Evolutionary conservation across 2,113 vertebrate genomes (phyloP).

Genomic region (Atractosteus spatula): DNA sequence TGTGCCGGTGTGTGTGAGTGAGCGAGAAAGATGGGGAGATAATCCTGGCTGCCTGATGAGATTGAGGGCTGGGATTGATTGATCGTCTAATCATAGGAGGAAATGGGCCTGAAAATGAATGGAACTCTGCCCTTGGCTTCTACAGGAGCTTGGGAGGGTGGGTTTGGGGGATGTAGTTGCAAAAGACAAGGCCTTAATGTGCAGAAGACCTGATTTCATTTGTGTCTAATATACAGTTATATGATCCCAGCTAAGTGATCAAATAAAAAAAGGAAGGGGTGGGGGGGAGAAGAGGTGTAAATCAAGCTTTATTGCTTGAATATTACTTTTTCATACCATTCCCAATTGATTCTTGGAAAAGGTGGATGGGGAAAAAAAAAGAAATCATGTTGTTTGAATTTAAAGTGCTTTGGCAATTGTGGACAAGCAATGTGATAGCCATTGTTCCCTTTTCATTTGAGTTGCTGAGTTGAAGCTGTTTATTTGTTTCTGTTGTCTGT

Average conservation of each 20-base stretch:
- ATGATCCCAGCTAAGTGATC: conserved; percentile 77
- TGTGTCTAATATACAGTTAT: conserved; percentile 81
- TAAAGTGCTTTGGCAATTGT: conserved; percentile 43
- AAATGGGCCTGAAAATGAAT: conserved; percentile 85
- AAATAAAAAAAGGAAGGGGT: conserved; percentile 69
- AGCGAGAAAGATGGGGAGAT: conserved; percentile 72
- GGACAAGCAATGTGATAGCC: conserved; percentile 32
- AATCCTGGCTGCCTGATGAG: conserved; percentile 79
- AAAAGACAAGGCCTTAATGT: conserved; percentile 76
- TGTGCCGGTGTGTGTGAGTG: conserved; percentile 54
- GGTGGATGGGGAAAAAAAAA: conserved; percentile 51
- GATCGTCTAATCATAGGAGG: conserved; percentile 83
- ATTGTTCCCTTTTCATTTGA: conserved; percentile 15
- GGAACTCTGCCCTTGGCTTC: conserved; percentile 78
- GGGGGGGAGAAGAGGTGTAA: conserved; percentile 64
- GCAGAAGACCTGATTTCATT: conserved; percentile 77
- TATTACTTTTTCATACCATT: conserved; percentile 76
- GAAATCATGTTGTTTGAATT: conserved; percentile 61
- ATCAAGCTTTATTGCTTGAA: conserved; percentile 77
- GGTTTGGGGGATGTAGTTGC: conserved; percentile 64
- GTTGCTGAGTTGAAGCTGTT: conserved; percentile 32
- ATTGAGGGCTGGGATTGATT: conserved; percentile 82
- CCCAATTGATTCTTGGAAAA: conserved; percentile 68
- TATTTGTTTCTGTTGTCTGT: not conserved
- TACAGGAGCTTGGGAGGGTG: conserved; percentile 55